Evolutionary conservation across 2,113 vertebrate genomes (phyloP), one percentile per base, ranked within the genome.

Genomic region (Brevimyrus niger): DNA sequence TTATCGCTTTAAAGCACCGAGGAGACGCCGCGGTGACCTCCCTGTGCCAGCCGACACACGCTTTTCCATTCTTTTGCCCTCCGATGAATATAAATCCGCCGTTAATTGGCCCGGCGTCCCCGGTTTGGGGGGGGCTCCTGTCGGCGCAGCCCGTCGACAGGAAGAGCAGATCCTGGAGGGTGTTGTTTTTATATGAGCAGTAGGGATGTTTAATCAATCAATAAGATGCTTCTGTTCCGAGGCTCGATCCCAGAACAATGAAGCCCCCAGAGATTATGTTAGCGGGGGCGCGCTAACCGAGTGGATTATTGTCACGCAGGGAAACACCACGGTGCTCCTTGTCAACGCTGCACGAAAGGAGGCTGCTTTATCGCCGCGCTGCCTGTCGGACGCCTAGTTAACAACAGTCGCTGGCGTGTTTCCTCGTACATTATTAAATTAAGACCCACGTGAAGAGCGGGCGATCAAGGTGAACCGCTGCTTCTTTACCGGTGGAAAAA

Each of bases 181-280:
- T 9, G 46, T 47, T 13, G 13, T 84, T 47, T 35, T 10, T 48
- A 46, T 35, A 89, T 55, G 38, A 89, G 38, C n/a, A 15, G 73
- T 42, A 83, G 31, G 55, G n/a, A 58, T 85, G 38, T 61, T 89
- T 89, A 89, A 58, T 84, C 50, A 61, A 84, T 89, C 88, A 89
- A 61, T 85, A 61, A 44, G 35, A 50, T 35, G 35, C 51, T 38
- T 61, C 35, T 31, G 23, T 46, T 85, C 80, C n/a, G 50, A 46
- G 38, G 61, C 50, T 6, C 42, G 42, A 84, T 84, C 7, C 27
- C 35, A 10, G 76, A 47, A 89, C 51, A 61, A 84, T 58, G 80
- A 61, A 84, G 35, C 50, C 88, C 88, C 50, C 35, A 31, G 58
- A 58, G 50, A 83, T 46, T 38, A 58, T 17, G 55, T 89, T 55